phyloP scores from a whole-genome alignment of 2,797 vertebrate species.

The Coreius guichenoti region DNA sequence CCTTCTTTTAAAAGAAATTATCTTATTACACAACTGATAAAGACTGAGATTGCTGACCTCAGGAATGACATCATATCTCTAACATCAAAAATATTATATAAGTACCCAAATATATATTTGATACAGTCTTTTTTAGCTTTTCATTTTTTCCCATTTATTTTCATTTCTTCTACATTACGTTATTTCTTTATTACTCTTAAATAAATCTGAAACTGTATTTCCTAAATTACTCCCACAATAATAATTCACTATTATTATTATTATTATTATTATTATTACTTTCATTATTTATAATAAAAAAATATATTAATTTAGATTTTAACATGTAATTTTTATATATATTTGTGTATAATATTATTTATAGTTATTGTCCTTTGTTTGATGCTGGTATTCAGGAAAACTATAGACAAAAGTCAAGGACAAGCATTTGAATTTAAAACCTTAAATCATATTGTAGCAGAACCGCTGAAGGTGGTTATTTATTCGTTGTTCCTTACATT shows the following conservation, averaged over 20 bases:
- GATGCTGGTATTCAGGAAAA: background rate
- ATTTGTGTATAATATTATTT: background rate
- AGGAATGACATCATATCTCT: constrained; percentile 1
- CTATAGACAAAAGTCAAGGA: background rate
- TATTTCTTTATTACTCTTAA: background rate
- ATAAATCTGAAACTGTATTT: background rate
- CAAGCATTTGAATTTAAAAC: background rate
- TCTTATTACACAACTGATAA: constrained; percentile 12
- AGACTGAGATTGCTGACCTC: background rate
- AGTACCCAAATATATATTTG: background rate
- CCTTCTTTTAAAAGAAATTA: constrained; percentile 26
- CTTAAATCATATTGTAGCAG: background rate
- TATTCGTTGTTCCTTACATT: background rate
- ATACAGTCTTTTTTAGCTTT: background rate
- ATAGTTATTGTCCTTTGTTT: background rate
- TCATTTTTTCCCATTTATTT: background rate
- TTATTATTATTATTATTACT: no score
- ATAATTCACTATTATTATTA: background rate
- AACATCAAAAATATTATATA: background rate
- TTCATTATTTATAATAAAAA: background rate
- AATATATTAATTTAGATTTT: background rate
- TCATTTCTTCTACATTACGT: background rate
- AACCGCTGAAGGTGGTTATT: background rate
- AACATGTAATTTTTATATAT: background rate
- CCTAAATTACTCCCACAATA: background rate